Evolutionary conservation across 1,140 invertebrate species (phyloP).

Genomic region (Trichonephila inaurata): DNA sequence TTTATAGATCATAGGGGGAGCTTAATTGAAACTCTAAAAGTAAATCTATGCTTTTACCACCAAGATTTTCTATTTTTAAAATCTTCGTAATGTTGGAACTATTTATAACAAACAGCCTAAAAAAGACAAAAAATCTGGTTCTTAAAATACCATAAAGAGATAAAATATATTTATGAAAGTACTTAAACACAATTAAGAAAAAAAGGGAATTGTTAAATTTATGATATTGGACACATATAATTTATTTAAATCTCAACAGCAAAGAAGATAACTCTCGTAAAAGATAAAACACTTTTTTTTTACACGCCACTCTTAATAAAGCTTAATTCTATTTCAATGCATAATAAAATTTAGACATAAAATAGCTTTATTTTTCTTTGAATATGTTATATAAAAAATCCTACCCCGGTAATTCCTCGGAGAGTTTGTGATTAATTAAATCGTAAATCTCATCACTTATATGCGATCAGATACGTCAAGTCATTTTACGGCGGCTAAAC

Average conservation of each 20-base stretch:
- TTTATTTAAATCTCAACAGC: neutral
- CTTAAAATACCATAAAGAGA: neutral
- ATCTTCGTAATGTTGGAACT: neutral
- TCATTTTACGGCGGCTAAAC: neutral
- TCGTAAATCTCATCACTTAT: slow-evolving; percentile 35
- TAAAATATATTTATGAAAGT: neutral
- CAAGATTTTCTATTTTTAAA: neutral
- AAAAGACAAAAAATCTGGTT: neutral
- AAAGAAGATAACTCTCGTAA: neutral
- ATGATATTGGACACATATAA: neutral
- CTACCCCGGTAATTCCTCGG: neutral
- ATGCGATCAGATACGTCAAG: neutral
- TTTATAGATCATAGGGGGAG: too few relatives aligned
- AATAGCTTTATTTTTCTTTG: neutral
- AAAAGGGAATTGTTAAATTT: neutral
- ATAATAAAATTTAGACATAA: neutral
- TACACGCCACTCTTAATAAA: neutral
- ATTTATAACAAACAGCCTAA: neutral
- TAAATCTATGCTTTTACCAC: too few relatives aligned
- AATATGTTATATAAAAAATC: neutral
- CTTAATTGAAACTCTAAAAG: too few relatives aligned
- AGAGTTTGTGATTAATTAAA: slow-evolving; percentile 8
- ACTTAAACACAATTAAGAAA: neutral
- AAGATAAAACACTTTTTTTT: neutral
- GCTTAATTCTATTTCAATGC: slow-evolving; percentile 2